Conservation (phyloP, 2,888 invertebrate species). For the Lordiphosa andalusiaca region DNA sequence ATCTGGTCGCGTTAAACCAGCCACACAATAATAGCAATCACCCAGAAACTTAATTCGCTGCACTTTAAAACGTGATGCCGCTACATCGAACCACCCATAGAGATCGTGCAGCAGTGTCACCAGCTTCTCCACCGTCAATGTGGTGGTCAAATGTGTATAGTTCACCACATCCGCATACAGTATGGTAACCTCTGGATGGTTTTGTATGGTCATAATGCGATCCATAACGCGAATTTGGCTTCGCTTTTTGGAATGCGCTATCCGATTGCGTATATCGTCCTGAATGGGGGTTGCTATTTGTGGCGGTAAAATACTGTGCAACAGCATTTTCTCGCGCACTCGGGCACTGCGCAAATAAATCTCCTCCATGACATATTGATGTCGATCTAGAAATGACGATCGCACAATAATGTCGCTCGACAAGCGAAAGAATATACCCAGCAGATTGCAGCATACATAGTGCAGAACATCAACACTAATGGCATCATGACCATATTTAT, state of each 20-base stretch:
- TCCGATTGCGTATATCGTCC: slow-evolving; percentile 82
- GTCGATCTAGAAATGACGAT: slow-evolving; percentile 52
- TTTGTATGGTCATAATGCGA: slow-evolving; percentile 84
- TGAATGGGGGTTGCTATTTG: slow-evolving; percentile 87
- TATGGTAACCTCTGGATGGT: slow-evolving; percentile 92
- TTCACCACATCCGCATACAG: slow-evolving; percentile 96
- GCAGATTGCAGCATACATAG: slow-evolving; percentile 32
- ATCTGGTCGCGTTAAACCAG: slow-evolving; percentile 89
- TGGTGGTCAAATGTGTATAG: slow-evolving; percentile 89
- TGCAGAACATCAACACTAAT: slow-evolving; percentile 18
- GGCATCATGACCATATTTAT: not conserved
- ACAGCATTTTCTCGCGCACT: slow-evolving; percentile 79
- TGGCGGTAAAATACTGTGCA: slow-evolving; percentile 91
- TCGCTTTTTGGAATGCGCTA: slow-evolving; percentile 42
- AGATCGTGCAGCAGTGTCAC: slow-evolving; percentile 93
- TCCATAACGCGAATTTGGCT: not conserved
- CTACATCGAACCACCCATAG: slow-evolving; percentile 94
- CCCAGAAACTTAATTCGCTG: slow-evolving; percentile 95
- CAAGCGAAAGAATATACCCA: slow-evolving; percentile 43
- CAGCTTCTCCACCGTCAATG: slow-evolving; percentile 88
- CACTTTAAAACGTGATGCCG: slow-evolving; percentile 89
- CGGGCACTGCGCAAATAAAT: slow-evolving; percentile 32
- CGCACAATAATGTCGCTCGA: slow-evolving; percentile 43
- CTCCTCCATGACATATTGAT: slow-evolving; percentile 48
- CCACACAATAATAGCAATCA: slow-evolving; percentile 96